Conservation (phyloP, 2,797 vertebrate genomes). For the Centroberyx gerrardi region DNA sequence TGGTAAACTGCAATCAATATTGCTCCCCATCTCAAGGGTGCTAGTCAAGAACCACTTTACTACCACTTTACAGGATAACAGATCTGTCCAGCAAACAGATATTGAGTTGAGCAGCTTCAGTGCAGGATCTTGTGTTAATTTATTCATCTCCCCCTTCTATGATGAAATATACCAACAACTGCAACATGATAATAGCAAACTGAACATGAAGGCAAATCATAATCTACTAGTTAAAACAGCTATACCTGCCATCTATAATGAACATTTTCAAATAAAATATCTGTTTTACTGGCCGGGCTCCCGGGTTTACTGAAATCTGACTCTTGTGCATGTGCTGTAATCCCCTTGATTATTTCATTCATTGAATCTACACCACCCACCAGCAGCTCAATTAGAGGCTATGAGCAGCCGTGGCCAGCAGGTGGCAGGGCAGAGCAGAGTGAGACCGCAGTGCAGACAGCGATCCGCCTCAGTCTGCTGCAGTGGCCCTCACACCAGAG, state of each 20-base stretch:
- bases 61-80: too few relatives aligned
- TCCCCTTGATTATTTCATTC: neutral
- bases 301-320: neutral
- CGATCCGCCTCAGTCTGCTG: constrained; percentile 62
- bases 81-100: too few relatives aligned
- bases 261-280: too few relatives aligned
- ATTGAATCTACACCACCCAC: neutral
- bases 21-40: too few relatives aligned
- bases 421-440: constrained; percentile 70
- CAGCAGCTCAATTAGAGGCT: neutral
- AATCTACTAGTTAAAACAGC: too few relatives aligned
- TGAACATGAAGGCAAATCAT: neutral
- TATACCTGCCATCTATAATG: too few relatives aligned
- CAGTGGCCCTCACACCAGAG: constrained; percentile 64
- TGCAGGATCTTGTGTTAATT: neutral
- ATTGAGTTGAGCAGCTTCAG: too few relatives aligned
- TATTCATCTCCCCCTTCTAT: neutral
- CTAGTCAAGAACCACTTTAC: too few relatives aligned
- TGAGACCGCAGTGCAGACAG: constrained; percentile 66
- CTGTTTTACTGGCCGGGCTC: too few relatives aligned
- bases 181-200: neutral
- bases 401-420: constrained; percentile 51
- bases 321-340: neutral
- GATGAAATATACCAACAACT: neutral
- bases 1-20: too few relatives aligned